Evolutionary conservation across 2,113 vertebrate species (phyloP), one percentile per base, ranked within the genome.

Genomic region (Phoxinus phoxinus): DNA sequence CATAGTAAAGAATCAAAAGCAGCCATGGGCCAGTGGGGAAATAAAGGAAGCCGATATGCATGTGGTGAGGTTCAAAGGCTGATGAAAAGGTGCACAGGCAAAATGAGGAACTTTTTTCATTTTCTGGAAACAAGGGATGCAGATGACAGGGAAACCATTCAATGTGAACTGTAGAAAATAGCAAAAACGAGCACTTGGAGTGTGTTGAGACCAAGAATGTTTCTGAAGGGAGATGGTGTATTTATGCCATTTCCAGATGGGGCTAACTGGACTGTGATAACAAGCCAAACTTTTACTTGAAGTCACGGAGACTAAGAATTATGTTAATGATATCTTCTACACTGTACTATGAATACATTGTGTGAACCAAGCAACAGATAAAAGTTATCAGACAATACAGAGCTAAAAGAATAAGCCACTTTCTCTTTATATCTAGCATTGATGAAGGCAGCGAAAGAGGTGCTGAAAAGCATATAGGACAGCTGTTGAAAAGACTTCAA

Each of bases 41-140:
- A 79, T 37, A 79, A 59, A 79, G n/a, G 21, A 79, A 59, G 53
- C 53, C 11, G n/a, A 17, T 79, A 79, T 59, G 51, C 51, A 79
- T n/a, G 76, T 23, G 32, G 0, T 58, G 32, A n/a, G 30, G 19
- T 79, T 59, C 30, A 79, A 78, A 59, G 23, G 76, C 53, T 58
- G 21, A 78, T 37, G 51, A 59, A 78, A 59, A 6, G 27, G 27
- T 77, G 15, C n/a, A 48, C 73, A 30, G 25, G 46, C n/a, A 30
- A 27, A 75, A 73, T 73, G 2, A 46, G 37, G 19, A 21, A 4
- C n/a, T n/a, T 11, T 30, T 53, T 51, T 30, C 73, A 27, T 51
- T 32, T n/a, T 21, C 25, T 23, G 48, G 48, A 76, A 53, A 35
- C 30, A 69, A 35, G 23, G 17, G 8, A 76, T 75, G 44, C n/a